These are phyloP conservation scores for Nannoperca obscura DNA, from an alignment of 2,797 vertebrate species.

Conservation along the genomic window DNA sequence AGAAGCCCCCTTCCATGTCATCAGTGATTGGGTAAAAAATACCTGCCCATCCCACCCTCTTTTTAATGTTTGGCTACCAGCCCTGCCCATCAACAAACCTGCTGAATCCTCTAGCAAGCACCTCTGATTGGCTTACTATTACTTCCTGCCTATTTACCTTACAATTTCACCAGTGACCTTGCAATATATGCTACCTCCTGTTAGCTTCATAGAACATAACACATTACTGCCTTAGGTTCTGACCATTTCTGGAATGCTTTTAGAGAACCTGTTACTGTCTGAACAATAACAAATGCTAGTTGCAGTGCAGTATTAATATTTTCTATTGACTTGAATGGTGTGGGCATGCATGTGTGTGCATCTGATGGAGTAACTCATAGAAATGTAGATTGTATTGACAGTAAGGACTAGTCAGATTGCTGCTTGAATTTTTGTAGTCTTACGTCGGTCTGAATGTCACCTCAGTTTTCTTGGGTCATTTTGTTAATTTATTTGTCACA, in stretches of 20 bases:
- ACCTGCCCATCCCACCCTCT: constrained; percentile 65
- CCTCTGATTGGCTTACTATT: constrained; percentile 76
- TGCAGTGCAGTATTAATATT: constrained; percentile 26
- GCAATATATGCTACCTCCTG: constrained; percentile 27
- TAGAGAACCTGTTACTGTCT: constrained; percentile 34
- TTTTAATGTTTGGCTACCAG: constrained; percentile 63
- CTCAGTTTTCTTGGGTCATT: not conserved
- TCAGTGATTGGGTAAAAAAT: constrained; percentile 82
- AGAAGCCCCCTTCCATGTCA: constrained; percentile 79
- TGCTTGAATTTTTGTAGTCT: not conserved
- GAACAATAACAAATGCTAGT: constrained; percentile 48
- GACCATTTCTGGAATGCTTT: constrained; percentile 31
- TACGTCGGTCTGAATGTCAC: not conserved
- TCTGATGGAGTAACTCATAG: not conserved
- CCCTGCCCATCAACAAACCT: constrained; percentile 62
- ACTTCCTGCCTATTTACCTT: constrained; percentile 59
- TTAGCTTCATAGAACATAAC: constrained; percentile 59
- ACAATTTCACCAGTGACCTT: constrained; percentile 50
- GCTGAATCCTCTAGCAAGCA: constrained; percentile 64
- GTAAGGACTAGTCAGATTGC: not conserved
- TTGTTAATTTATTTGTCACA: not conserved
- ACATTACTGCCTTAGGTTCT: constrained; percentile 23
- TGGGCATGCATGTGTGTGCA: constrained; percentile 43
- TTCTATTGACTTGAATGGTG: constrained; percentile 27
- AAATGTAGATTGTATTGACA: not conserved